These are phyloP conservation scores for Papilio helenus DNA, from an alignment of 1,140 invertebrate species.

Conservation along the genomic window DNA sequence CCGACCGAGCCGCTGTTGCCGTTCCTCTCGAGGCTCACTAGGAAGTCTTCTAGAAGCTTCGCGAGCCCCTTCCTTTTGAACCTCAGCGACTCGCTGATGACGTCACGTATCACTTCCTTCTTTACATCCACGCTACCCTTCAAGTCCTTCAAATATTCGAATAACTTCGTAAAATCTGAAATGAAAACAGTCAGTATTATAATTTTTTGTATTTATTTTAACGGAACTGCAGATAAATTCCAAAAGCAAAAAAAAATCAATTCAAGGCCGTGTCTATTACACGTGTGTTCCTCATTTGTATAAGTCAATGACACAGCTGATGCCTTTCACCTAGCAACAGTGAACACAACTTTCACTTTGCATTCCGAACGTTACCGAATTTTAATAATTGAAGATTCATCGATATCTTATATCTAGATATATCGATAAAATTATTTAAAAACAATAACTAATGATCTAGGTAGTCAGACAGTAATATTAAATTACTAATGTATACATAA, in stretches of 20 bases:
- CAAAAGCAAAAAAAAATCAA: background rate
- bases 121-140: slow-evolving; percentile 85
- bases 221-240: background rate
- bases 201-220: background rate
- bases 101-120: slow-evolving; percentile 85
- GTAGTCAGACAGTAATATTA: too few species aligned
- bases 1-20: slow-evolving; percentile 75
- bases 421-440: background rate
- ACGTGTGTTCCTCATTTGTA: background rate
- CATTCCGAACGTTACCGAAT: slow-evolving; percentile 1
- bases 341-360: background rate
- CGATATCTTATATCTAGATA: background rate
- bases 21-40: slow-evolving; percentile 78
- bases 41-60: slow-evolving; percentile 82
- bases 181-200: slow-evolving; percentile 53
- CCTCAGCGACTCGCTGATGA: slow-evolving; percentile 87
- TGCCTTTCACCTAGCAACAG: slow-evolving; percentile 13
- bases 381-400: background rate
- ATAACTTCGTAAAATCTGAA: slow-evolving; percentile 86
- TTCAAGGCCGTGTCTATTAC: background rate
- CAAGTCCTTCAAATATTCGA: slow-evolving; percentile 85
- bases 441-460: background rate
- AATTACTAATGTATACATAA: too few species aligned
- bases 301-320: slow-evolving; percentile 18
- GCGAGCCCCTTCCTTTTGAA: slow-evolving; percentile 88